A percentile compares a stretch with the other conserved stretches of the same genome.
Evolutionary conservation across 2,113 vertebrate species (phyloP).

Genomic region (Hypomesus transpacificus): DNA sequence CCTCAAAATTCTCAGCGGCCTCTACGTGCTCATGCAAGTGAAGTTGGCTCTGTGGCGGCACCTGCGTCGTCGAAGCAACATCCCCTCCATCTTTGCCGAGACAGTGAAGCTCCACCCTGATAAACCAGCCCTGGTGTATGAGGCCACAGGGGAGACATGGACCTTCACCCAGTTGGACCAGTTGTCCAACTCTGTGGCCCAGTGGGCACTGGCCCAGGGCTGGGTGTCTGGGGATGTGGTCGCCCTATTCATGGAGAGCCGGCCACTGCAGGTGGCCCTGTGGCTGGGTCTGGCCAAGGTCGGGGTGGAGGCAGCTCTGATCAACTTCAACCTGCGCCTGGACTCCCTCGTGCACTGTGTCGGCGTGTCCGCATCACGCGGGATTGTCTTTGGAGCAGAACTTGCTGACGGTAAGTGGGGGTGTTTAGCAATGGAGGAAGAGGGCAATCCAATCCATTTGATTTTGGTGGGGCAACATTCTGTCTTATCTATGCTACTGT

Average conservation of each 20-base stretch:
- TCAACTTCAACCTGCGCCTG: constrained; percentile 82
- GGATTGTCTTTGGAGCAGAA: constrained; percentile 82
- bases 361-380: constrained; percentile 74
- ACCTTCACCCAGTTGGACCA: constrained; percentile 80
- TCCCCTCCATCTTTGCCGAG: constrained; percentile 78
- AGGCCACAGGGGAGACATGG: constrained; percentile 77
- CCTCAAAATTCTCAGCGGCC: constrained; percentile 68
- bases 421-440: neutral
- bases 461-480: too few relatives aligned
- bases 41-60: constrained; percentile 75
- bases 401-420: constrained; percentile 74
- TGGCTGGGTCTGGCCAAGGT: constrained; percentile 87
- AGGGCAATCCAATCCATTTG: too few relatives aligned
- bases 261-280: constrained; percentile 83
- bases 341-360: constrained; percentile 83
- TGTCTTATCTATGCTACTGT: too few relatives aligned
- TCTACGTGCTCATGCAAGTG: constrained; percentile 80
- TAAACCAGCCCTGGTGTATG: constrained; percentile 81
- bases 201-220: constrained; percentile 74
- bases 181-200: constrained; percentile 76
- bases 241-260: constrained; percentile 85
- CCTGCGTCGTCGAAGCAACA: constrained; percentile 67
- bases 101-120: constrained; percentile 73
- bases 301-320: constrained; percentile 81
- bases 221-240: constrained; percentile 79